Percentiles rank a stretch among this genome's conserved stretches.
Evolutionary conservation across 2,797 vertebrate genomes (phyloP).

Genomic region (Urocyon cinereoargenteus): DNA sequence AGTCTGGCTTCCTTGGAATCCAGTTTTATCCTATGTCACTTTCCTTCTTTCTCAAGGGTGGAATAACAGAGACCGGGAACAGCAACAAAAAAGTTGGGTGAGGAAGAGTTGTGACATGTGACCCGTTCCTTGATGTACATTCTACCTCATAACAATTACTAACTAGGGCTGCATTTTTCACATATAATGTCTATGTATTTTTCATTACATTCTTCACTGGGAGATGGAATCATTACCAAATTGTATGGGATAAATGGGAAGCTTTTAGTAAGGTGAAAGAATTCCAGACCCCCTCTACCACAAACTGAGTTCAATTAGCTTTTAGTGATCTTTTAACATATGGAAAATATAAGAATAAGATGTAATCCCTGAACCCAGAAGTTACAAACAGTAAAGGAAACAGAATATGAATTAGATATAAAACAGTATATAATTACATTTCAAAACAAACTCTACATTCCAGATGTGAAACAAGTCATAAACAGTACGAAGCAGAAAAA

Average conservation of each 20-base stretch:
- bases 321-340: background rate
- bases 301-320: background rate
- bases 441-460: background rate
- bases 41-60: background rate
- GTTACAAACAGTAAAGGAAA: background rate
- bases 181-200: background rate
- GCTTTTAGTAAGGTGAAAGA: background rate
- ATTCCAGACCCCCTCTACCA: background rate
- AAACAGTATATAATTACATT: background rate
- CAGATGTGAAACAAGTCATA: background rate
- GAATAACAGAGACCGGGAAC: background rate
- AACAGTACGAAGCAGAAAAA: background rate
- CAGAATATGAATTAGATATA: background rate
- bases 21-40: background rate
- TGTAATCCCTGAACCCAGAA: background rate
- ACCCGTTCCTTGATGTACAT: background rate
- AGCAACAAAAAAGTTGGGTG: background rate
- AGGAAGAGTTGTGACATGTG: accelerated
- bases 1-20: background rate
- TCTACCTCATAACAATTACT: background rate
- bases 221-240: background rate
- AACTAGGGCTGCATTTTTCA: background rate
- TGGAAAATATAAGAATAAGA: background rate
- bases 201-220: background rate
- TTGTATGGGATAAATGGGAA: background rate